Evolutionary conservation across 1,140 invertebrate genomes (phyloP).

Genomic region (Sarcophaga peregrina): DNA sequence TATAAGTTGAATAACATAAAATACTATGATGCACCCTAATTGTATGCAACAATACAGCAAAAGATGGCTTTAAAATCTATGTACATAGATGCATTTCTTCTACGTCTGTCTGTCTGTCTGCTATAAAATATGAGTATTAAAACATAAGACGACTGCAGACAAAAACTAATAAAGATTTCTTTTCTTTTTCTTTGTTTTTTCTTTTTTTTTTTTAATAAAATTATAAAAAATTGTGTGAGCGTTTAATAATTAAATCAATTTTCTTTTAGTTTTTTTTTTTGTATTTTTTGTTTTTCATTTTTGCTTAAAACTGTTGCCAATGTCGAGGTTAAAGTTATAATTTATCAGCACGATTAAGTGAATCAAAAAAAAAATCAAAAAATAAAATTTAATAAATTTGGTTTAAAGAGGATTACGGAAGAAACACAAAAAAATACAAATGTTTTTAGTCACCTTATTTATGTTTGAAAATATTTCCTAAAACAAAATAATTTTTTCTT

Average conservation of each 20-base stretch:
- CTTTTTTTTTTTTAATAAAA: no score
- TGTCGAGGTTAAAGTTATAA: not conserved
- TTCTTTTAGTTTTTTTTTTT: no score
- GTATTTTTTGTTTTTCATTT: no score
- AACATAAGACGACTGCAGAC: not conserved
- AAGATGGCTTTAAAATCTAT: no score
- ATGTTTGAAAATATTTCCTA: not conserved
- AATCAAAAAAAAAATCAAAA: no score
- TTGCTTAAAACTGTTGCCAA: not conserved
- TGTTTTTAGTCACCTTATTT: not conserved
- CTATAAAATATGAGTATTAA: not conserved
- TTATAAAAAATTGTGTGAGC: no score
- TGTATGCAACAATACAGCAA: not conserved
- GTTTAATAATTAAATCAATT: no score
- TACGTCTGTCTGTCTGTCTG: no score
- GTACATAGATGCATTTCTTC: no score
- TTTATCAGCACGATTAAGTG: not conserved
- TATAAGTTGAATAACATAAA: slow-evolving; percentile 2
- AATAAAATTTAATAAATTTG: not conserved
- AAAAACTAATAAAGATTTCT: not conserved
- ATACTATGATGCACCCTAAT: not conserved
- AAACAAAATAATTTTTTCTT: no score
- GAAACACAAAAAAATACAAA: not conserved
- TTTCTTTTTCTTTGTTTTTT: no score
- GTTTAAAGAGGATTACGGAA: not conserved